Percentiles rank a stretch among this genome's conserved stretches.
Conservation (phyloP, 1,140 invertebrate genomes). For the Plutomurus gul region DNA sequence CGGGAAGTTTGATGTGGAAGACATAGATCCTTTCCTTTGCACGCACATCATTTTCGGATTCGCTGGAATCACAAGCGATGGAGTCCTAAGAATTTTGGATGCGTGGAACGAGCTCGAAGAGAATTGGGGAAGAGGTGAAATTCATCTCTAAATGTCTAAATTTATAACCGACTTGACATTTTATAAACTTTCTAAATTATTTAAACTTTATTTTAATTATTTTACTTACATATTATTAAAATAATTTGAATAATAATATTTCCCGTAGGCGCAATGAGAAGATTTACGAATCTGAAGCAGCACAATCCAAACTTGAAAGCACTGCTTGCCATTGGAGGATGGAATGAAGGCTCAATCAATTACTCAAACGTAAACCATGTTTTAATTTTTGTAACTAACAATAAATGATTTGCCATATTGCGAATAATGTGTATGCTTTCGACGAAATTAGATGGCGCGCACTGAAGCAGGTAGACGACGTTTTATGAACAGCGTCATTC, state of each 20-base stretch:
- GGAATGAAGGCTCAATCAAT: slow-evolving; percentile 59
- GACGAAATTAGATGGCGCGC: slow-evolving; percentile 55
- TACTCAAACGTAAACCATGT: slow-evolving; percentile 58
- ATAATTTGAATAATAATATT: background rate
- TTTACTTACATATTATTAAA: background rate
- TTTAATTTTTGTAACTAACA: too few relatives aligned
- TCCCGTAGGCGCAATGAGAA: background rate
- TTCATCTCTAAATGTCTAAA: background rate
- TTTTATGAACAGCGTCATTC: slow-evolving; percentile 66
- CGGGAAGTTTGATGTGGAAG: slow-evolving; percentile 63
- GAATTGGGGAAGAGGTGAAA: slow-evolving; percentile 59
- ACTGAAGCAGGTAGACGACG: slow-evolving; percentile 55
- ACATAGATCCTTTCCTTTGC: slow-evolving; percentile 68
- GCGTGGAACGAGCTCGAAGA: slow-evolving; percentile 60
- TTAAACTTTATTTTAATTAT: background rate
- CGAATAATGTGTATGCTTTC: too few relatives aligned
- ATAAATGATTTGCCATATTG: too few relatives aligned
- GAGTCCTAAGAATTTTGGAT: slow-evolving; percentile 56
- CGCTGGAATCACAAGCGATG: slow-evolving; percentile 62
- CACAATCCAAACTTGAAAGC: slow-evolving; percentile 60
- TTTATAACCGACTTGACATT: too few relatives aligned
- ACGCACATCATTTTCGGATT: slow-evolving; percentile 74
- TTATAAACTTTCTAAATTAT: too few relatives aligned
- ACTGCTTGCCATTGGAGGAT: slow-evolving; percentile 65
- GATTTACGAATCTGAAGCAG: slow-evolving; percentile 56